Base-by-base conservation (phyloP, 2,797 vertebrate genomes). In the Sphenopsis melanotis region DNA sequence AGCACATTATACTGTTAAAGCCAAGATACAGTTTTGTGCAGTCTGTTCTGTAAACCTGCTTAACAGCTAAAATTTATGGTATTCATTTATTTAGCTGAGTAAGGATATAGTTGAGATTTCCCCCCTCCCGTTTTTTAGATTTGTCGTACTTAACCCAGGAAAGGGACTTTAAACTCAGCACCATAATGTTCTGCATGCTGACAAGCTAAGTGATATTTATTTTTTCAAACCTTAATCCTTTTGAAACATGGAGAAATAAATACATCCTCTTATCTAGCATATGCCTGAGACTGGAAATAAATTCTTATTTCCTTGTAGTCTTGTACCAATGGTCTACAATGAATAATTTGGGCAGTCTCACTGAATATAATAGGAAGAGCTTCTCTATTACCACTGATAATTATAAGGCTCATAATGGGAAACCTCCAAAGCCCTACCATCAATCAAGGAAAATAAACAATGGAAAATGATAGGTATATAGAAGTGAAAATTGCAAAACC, bases 241-340 rank as follows among this genome's bases (percentile, higher is more conserved):
- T 97, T 98, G 98, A 98, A 98, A 98, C 98, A 98, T 97, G 97
- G 97, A 97, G 98, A 98, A 98, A 98, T 98, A 98, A 98, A 98
- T 98, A 98, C 96, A 98, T 98, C 97, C 97, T 97, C 98, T 98
- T 98, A 98, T 98, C 98, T 98, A 97, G 97, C 97, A 95, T 97
- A 97, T 98, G 98, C 97, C 97, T 91, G 96, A 97, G 97, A 96
- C 32, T 89, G 96, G 95, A 98, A 98, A 98, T 98, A 98, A 98
- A 98, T 98, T 98, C 97, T 97, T 98, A 96, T 98, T 98, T 98
- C 97, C 97, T 96, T 96, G 85, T 83, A 19, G 90, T 85, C 94
- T 79, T 94, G 83, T 97, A 97, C 97, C 95, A 96, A 24, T 96
- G 96, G 97, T 93, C 97, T 98, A 96, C 97, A 96, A 75, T 98